phyloP scores from a whole-genome alignment of 2,113 vertebrate species.

The Pagrus major region DNA sequence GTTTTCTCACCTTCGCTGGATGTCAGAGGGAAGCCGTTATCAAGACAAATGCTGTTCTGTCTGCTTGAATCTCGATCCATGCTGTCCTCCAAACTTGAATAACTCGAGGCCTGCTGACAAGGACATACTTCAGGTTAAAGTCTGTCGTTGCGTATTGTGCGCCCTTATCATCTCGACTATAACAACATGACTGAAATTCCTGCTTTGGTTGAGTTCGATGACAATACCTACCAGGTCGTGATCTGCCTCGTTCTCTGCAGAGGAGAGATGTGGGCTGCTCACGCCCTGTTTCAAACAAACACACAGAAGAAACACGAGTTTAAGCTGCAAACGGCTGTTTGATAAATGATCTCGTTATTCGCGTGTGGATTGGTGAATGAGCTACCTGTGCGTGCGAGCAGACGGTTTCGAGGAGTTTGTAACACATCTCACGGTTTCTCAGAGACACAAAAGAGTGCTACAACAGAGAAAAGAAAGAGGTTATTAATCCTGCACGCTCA shows the following conservation, averaged over 20 bases:
- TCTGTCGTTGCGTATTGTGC: not conserved
- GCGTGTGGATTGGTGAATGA: not conserved
- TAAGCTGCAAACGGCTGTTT: not conserved
- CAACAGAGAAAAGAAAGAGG: conserved; percentile 2
- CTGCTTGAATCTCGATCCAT: not conserved
- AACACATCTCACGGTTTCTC: conserved; percentile 81
- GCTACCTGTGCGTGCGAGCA: conserved; percentile 79
- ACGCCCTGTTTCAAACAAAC: conserved; percentile 63
- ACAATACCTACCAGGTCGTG: conserved; percentile 75
- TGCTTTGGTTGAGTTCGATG: not conserved
- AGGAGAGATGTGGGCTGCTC: conserved; percentile 58
- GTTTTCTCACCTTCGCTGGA: conserved; percentile 42
- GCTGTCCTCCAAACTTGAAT: conserved; percentile 74
- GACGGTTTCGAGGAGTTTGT: conserved; percentile 77
- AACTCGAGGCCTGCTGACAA: conserved; percentile 74
- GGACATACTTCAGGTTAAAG: not conserved
- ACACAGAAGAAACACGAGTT: not conserved
- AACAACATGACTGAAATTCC: not conserved
- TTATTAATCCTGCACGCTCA: too few species aligned
- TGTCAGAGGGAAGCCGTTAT: not conserved
- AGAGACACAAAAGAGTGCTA: conserved; percentile 87
- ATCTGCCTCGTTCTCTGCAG: conserved; percentile 53
- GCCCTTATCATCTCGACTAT: not conserved
- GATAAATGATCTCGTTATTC: not conserved
- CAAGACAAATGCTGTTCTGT: not conserved